These are phyloP conservation scores for Chlorops oryzae DNA, from an alignment of 1,140 invertebrate genomes.

Conservation along the genomic window DNA sequence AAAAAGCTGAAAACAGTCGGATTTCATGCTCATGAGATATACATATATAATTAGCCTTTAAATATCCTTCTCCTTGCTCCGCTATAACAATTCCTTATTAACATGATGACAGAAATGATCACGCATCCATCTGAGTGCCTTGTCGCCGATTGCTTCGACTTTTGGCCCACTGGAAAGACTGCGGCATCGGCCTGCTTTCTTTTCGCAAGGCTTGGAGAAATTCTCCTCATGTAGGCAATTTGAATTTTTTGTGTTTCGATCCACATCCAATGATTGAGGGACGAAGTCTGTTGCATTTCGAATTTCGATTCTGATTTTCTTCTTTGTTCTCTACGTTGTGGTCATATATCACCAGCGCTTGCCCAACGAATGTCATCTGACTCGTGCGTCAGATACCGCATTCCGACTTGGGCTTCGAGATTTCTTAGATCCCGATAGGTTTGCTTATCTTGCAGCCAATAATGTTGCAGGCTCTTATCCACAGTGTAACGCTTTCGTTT, in stretches of 20 bases:
- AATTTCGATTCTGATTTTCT: too few relatives aligned
- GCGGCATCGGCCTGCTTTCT: too few relatives aligned
- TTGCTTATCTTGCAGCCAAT: slow-evolving; percentile 93
- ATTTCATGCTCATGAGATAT: too few relatives aligned
- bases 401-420: slow-evolving; percentile 75
- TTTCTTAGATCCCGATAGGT: slow-evolving; percentile 91
- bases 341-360: slow-evolving; percentile 47
- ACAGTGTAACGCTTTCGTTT: slow-evolving; percentile 94
- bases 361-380: slow-evolving; percentile 92
- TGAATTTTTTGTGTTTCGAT: too few relatives aligned
- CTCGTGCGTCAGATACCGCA: slow-evolving; percentile 89
- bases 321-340: slow-evolving; percentile 8
- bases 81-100: too few relatives aligned
- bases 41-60: too few relatives aligned
- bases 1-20: too few relatives aligned
- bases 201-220: too few relatives aligned
- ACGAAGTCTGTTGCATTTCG: too few relatives aligned
- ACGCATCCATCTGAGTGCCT: slow-evolving; percentile 44
- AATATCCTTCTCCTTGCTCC: too few relatives aligned
- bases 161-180: slow-evolving; percentile 33
- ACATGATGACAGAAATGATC: slow-evolving; percentile 44
- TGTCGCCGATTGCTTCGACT: slow-evolving; percentile 42
- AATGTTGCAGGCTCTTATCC: slow-evolving; percentile 90
- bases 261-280: too few relatives aligned
- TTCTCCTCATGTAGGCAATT: too few relatives aligned